Percentiles rank a stretch among this genome's conserved stretches.
These are phyloP conservation scores for Zaprionus bogoriensis DNA, from an alignment of 2,888 invertebrate species.

Conservation along the genomic window DNA sequence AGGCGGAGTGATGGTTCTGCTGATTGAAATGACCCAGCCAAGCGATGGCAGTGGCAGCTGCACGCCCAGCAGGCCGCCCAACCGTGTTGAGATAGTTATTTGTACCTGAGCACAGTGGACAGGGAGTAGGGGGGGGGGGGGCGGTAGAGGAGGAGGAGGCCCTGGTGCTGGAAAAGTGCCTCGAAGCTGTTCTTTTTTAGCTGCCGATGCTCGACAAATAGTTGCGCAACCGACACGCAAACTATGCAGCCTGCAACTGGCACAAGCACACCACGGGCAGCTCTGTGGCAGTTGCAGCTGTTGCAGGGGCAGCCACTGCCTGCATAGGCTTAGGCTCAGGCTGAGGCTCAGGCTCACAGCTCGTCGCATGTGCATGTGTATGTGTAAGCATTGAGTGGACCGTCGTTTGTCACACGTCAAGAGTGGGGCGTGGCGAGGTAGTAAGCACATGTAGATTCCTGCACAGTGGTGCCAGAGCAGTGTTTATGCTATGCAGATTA, in stretches of 20 bases:
- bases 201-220: slow-evolving; percentile 59
- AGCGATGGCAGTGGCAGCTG: neutral
- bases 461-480: slow-evolving; percentile 18
- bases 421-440: slow-evolving; percentile 8
- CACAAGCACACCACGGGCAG: slow-evolving; percentile 27
- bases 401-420: slow-evolving; percentile 69
- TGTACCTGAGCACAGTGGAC: slow-evolving; percentile 17
- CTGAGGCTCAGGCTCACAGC: slow-evolving; percentile 26
- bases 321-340: slow-evolving; percentile 30
- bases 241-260: slow-evolving; percentile 60
- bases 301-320: slow-evolving; percentile 9
- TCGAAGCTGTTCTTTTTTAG: slow-evolving; percentile 20
- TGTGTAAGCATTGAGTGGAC: slow-evolving; percentile 63
- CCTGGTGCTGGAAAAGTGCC: neutral
- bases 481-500: neutral
- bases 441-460: neutral
- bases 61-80: slow-evolving; percentile 32
- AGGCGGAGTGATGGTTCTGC: neutral
- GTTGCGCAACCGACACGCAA: slow-evolving; percentile 70
- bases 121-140: neutral
- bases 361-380: slow-evolving; percentile 12
- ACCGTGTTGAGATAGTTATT: slow-evolving; percentile 35
- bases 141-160: no score
- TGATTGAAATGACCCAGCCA: slow-evolving; percentile 43
- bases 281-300: slow-evolving; percentile 5